Evolutionary conservation across 1,140 invertebrate genomes (phyloP).

Genomic region (Meloidogyne floridensis): DNA sequence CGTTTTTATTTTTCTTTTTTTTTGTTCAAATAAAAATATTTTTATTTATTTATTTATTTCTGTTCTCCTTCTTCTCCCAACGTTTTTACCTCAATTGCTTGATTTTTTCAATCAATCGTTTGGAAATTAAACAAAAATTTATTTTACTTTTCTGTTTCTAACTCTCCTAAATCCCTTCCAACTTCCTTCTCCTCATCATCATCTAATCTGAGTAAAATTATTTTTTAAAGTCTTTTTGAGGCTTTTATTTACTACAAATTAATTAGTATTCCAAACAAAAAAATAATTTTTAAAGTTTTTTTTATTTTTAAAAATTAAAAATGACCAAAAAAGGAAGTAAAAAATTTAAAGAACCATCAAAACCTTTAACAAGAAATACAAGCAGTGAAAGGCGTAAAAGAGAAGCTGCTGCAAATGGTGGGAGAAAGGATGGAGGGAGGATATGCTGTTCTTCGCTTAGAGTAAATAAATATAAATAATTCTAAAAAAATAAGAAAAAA

Average conservation of each 20-base stretch:
- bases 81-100: background rate
- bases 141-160: background rate
- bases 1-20: background rate
- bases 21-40: background rate
- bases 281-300: background rate
- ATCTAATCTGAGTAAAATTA: too few relatives aligned
- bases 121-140: background rate
- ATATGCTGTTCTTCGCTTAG: slow-evolving; percentile 22
- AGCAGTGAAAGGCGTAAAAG: slow-evolving; percentile 7
- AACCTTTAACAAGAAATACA: background rate
- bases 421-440: background rate
- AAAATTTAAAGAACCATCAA: background rate
- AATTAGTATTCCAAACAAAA: background rate
- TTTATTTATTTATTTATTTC: background rate
- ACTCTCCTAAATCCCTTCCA: background rate
- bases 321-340: background rate
- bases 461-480: background rate
- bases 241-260: too few relatives aligned
- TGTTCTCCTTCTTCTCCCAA: background rate
- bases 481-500: background rate
- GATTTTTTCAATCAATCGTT: too few relatives aligned
- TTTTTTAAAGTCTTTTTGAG: too few relatives aligned
- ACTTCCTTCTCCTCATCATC: too few relatives aligned
- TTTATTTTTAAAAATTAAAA: background rate
- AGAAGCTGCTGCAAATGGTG: background rate